These are phyloP conservation scores for Yponomeuta evonymella DNA, from an alignment of 2,888 invertebrate species.

Conservation along the genomic window DNA sequence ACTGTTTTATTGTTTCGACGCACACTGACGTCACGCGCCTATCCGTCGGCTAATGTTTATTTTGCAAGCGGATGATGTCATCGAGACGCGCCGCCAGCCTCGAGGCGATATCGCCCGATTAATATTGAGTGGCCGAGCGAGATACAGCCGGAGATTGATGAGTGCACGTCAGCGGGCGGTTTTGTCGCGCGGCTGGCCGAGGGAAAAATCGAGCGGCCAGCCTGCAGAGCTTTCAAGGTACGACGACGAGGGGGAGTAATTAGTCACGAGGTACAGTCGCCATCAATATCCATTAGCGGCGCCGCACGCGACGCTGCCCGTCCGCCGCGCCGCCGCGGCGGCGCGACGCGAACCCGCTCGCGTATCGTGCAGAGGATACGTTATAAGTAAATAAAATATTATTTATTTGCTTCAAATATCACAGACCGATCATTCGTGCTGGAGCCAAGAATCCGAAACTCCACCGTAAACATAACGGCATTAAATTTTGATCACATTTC, in stretches of 20 bases:
- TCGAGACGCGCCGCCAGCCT: constrained; percentile 29
- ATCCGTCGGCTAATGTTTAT: constrained; percentile 19
- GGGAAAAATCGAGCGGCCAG: constrained; percentile 26
- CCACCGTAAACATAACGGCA: not conserved
- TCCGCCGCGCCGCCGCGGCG: constrained; percentile 27
- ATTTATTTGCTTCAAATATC: not conserved
- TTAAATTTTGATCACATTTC: not conserved
- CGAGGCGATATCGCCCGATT: constrained; percentile 31
- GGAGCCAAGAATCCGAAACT: not conserved
- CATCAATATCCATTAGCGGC: constrained; percentile 75
- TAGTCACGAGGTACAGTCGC: constrained; percentile 56
- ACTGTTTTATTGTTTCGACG: constrained; percentile 51
- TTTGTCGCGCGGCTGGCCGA: constrained; percentile 11
- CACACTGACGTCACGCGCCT: constrained; percentile 27
- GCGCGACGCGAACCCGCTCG: constrained; percentile 20
- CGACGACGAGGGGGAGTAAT: constrained; percentile 54
- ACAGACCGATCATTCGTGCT: not conserved
- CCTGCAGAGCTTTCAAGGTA: constrained; percentile 26
- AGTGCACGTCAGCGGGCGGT: constrained; percentile 32
- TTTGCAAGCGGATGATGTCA: constrained; percentile 47
- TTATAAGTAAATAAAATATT: not conserved
- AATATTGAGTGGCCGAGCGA: constrained; percentile 35
- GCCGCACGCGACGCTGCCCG: constrained; percentile 63
- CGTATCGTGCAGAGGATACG: not conserved
- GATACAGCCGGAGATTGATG: constrained; percentile 48